A percentile compares a stretch with the other conserved stretches of the same genome.
These are phyloP conservation scores for Gasteruption jaculator DNA, from an alignment of 2,888 invertebrate species.

Conservation along the genomic window DNA sequence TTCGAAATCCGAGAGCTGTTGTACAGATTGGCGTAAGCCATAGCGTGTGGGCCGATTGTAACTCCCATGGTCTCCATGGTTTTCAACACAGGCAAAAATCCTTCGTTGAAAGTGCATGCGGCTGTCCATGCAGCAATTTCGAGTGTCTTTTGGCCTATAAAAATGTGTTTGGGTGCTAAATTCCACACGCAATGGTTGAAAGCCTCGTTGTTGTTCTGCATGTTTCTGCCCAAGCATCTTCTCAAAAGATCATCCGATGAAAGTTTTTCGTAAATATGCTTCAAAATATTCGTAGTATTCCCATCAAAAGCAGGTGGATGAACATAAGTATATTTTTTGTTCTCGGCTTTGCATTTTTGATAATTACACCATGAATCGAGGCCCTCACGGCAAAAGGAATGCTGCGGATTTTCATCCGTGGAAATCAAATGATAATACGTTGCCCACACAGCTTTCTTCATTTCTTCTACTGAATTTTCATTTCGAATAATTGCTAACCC, in stretches of 20 bases:
- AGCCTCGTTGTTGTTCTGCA: slow-evolving; percentile 22
- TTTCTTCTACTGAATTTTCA: slow-evolving; percentile 14
- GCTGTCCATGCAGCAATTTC: slow-evolving; percentile 20
- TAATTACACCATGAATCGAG: slow-evolving; percentile 29
- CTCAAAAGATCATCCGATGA: slow-evolving; percentile 20
- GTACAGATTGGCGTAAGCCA: too few species aligned
- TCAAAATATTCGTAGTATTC: too few species aligned
- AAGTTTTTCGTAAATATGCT: too few species aligned
- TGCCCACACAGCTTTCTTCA: slow-evolving; percentile 26
- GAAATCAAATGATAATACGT: slow-evolving; percentile 22
- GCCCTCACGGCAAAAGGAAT: too few species aligned
- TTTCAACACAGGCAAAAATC: slow-evolving; percentile 11
- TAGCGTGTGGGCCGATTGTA: slow-evolving; percentile 3
- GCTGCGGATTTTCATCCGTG: slow-evolving; percentile 10
- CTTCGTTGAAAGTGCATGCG: slow-evolving; percentile 21
- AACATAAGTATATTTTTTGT: neutral
- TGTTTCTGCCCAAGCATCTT: slow-evolving; percentile 23
- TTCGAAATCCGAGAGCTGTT: too few species aligned
- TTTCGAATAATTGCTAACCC: slow-evolving; percentile 28
- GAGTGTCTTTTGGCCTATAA: slow-evolving; percentile 21
- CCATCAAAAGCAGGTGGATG: slow-evolving; percentile 12
- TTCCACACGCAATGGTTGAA: slow-evolving; percentile 22
- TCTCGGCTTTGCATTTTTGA: slow-evolving; percentile 12
- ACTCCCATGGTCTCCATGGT: slow-evolving; percentile 12
- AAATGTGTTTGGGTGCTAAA: slow-evolving; percentile 23